Conservation (phyloP, 2,888 invertebrate species). For the Apamea anceps region DNA sequence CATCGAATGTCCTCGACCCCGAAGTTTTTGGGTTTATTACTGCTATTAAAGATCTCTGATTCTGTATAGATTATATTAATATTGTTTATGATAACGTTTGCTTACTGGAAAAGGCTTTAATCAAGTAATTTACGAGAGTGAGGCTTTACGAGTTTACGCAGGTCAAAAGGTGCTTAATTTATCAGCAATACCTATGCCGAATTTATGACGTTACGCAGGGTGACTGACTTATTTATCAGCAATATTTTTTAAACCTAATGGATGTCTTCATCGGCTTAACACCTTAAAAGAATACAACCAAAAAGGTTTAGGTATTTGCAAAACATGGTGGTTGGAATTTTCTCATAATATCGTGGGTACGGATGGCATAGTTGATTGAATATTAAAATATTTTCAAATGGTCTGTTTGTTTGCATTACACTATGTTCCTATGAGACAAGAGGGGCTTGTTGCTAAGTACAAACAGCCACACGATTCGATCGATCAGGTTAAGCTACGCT, state of each 20-base stretch:
- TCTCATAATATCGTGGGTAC: neutral
- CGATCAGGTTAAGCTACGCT: too few relatives aligned
- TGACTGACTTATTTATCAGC: neutral
- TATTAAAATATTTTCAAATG: neutral
- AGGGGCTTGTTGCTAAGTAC: too few relatives aligned
- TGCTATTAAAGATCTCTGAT: constrained; percentile 51
- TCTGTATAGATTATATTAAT: constrained; percentile 39
- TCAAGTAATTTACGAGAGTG: neutral
- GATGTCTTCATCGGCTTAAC: neutral
- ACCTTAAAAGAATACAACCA: neutral
- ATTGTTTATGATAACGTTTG: constrained; percentile 35
- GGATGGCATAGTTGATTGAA: neutral
- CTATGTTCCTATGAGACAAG: too few relatives aligned
- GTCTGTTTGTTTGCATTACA: neutral
- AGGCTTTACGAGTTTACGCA: neutral
- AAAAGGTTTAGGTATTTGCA: neutral
- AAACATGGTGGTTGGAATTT: neutral
- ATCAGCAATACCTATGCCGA: too few relatives aligned
- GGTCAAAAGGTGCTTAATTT: neutral
- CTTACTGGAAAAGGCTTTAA: constrained; percentile 11
- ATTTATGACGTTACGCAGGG: neutral
- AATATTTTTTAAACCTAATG: neutral
- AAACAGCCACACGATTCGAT: too few relatives aligned
- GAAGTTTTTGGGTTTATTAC: constrained; percentile 44
- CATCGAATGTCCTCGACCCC: constrained; percentile 31